Evolutionary conservation across 2,888 invertebrate species (phyloP).

Genomic region (Strigamia crassipes): DNA sequence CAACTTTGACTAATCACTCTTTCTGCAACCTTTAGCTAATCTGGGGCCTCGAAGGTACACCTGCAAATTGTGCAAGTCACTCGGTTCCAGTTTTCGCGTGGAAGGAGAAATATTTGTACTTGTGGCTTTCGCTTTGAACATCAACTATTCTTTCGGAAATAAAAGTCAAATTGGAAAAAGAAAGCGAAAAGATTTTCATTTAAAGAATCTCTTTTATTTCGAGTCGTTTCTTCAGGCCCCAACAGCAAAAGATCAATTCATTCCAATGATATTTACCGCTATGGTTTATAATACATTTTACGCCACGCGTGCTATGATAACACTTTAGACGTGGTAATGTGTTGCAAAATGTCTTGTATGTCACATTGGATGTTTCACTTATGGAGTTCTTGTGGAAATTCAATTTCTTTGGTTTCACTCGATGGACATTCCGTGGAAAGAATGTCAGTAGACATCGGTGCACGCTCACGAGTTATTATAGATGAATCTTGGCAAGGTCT

Average conservation of each 20-base stretch:
- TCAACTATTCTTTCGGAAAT: background rate
- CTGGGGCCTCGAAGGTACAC: background rate
- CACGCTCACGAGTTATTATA: constrained; percentile 21
- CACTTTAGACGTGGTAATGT: constrained; percentile 21
- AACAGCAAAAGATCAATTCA: background rate
- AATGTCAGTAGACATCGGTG: constrained; percentile 15
- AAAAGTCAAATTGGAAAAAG: background rate
- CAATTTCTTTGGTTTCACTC: constrained; percentile 21
- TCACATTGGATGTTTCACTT: constrained; percentile 21
- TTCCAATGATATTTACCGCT: constrained; percentile 21
- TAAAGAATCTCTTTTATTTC: background rate
- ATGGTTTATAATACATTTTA: constrained; percentile 1
- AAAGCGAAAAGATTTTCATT: background rate
- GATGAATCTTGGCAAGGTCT: constrained; percentile 21
- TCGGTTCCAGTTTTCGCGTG: background rate
- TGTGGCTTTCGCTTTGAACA: background rate
- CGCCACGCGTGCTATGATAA: background rate
- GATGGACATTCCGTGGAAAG: constrained; percentile 8
- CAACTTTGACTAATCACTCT: constrained; percentile 21
- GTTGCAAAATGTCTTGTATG: constrained; percentile 6
- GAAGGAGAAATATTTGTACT: background rate
- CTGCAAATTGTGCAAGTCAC: background rate
- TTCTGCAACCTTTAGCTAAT: background rate
- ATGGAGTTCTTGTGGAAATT: constrained; percentile 21
- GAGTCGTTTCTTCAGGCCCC: background rate